phyloP scores from a whole-genome alignment of 2,113 vertebrate genomes.

The Ursus arctos region DNA sequence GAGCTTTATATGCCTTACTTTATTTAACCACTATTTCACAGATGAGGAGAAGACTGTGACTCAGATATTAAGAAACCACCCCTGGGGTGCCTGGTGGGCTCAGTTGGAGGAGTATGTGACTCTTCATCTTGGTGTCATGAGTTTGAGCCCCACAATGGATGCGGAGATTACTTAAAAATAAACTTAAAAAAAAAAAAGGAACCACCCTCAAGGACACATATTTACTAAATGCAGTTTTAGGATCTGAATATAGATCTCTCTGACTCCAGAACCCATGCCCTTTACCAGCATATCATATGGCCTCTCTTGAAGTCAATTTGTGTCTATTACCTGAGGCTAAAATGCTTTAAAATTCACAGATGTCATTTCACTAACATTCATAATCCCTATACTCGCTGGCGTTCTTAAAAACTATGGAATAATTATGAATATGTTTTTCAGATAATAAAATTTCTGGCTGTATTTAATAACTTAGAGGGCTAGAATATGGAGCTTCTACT shows the following conservation, averaged over 20 bases:
- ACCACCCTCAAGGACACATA: background rate
- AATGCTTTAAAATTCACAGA: conserved; percentile 50
- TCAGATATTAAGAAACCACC: conserved; percentile 41
- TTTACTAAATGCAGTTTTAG: conserved; percentile 15
- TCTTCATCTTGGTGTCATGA: background rate
- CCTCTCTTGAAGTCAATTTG: conserved; percentile 30
- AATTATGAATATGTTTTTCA: conserved; percentile 44
- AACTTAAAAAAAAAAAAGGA: background rate
- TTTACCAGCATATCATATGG: background rate
- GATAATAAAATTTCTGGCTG: conserved; percentile 16
- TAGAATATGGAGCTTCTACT: background rate
- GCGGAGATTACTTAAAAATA: background rate
- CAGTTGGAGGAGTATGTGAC: background rate
- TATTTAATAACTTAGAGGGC: background rate
- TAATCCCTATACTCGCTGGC: conserved; percentile 37
- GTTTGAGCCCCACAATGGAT: background rate
- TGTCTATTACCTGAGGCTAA: conserved; percentile 12
- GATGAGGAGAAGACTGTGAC: background rate
- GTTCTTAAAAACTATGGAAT: conserved; percentile 38
- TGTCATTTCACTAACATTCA: conserved; percentile 44
- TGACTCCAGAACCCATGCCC: background rate
- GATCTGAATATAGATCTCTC: background rate
- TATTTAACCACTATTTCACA: conserved; percentile 40
- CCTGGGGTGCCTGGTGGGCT: background rate
- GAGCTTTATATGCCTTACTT: background rate